These are phyloP conservation scores for Orchestia grillus DNA, from an alignment of 1,140 invertebrate genomes.

Conservation along the genomic window DNA sequence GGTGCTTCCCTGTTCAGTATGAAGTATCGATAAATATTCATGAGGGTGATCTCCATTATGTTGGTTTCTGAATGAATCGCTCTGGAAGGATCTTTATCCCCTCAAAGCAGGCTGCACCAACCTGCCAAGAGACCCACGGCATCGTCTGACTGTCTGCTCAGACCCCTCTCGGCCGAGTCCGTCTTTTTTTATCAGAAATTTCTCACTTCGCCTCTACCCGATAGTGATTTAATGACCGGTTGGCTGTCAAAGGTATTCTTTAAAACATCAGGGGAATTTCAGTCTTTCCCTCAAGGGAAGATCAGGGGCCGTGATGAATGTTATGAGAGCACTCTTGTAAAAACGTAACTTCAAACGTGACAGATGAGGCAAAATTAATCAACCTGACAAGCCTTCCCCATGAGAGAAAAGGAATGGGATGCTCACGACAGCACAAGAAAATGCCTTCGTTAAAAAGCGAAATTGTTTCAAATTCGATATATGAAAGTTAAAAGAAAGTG, in stretches of 20 bases:
- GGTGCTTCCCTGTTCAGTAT: background rate
- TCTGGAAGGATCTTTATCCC: background rate
- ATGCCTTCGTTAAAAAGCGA: background rate
- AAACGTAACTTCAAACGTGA: conserved; percentile 48
- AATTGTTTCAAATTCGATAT: background rate
- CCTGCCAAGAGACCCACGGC: background rate
- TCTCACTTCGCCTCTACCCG: background rate
- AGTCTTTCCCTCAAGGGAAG: background rate
- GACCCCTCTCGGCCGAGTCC: background rate
- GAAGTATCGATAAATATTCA: background rate
- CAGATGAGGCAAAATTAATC: conserved; percentile 51
- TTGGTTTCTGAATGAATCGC: background rate
- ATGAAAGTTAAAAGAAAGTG: background rate
- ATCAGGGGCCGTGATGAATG: conserved; percentile 43
- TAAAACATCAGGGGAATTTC: conserved; percentile 30
- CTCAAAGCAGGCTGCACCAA: background rate
- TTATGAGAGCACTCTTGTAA: conserved; percentile 29
- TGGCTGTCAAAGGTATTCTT: conserved; percentile 34
- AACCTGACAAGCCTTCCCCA: conserved; percentile 47
- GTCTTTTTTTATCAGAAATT: background rate
- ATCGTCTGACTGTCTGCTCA: background rate
- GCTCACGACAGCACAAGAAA: background rate
- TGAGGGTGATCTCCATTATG: background rate
- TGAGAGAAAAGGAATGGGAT: conserved; percentile 23
- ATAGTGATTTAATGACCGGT: conserved; percentile 40